phyloP scores from a whole-genome alignment of 30 jellyfish, hydroid and myxozoan species.

The Chrysaora quinquecirrha region DNA sequence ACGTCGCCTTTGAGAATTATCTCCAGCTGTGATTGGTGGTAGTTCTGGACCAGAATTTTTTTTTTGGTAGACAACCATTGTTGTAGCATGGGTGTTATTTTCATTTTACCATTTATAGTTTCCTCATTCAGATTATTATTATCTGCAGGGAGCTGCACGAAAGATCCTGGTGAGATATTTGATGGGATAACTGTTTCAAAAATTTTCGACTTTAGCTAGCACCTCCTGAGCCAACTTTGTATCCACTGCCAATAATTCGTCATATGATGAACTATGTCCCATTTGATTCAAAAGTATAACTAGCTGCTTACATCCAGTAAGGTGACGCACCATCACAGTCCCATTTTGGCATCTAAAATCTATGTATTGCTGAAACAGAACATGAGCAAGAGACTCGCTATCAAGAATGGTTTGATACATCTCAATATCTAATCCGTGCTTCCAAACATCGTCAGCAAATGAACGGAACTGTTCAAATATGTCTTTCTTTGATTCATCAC shows the following conservation, averaged over 20 bases:
- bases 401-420: no score
- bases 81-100: background rate
- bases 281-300: background rate
- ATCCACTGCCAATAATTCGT: background rate
- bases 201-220: background rate
- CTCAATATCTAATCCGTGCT: no score
- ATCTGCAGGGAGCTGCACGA: slow-evolving; percentile 5
- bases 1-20: background rate
- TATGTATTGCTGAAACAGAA: no score
- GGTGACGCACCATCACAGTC: slow-evolving; percentile 7
- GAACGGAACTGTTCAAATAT: no score
- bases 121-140: background rate
- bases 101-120: background rate
- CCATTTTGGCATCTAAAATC: no score
- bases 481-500: no score
- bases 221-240: slow-evolving; percentile 5
- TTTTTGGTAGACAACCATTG: background rate
- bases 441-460: no score
- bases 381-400: no score
- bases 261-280: slow-evolving; percentile 7
- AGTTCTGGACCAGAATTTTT: background rate
- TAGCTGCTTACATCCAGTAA: slow-evolving; percentile 1
- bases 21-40: background rate
- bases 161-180: slow-evolving; percentile 4
- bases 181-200: background rate